Conservation (phyloP, 2,113 vertebrate genomes). For the Rattus norvegicus region GRCr8 NC_086028.1:22563501-22564000, state of each 20-base stretch:
- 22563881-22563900: rapidly evolving
- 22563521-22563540: neutral
- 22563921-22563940: neutral
- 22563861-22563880: neutral
- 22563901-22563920: neutral
- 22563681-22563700: neutral
- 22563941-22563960: neutral
- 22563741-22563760: neutral
- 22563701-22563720: neutral
- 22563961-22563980: neutral
- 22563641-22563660: neutral
- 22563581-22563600: neutral
- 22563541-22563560: neutral
- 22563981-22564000: neutral
- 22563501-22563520: neutral
- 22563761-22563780: neutral
- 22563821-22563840: neutral
- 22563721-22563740: neutral
- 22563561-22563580: neutral
- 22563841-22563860: neutral
- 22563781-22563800: neutral
- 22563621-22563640: neutral
- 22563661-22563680: neutral
- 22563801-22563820: too few relatives aligned
- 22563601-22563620: neutral